A percentile compares a stretch with the other conserved stretches of the same genome.
phyloP scores from a whole-genome alignment of 2,888 invertebrate species.

The Cactoblastis cactorum region DNA sequence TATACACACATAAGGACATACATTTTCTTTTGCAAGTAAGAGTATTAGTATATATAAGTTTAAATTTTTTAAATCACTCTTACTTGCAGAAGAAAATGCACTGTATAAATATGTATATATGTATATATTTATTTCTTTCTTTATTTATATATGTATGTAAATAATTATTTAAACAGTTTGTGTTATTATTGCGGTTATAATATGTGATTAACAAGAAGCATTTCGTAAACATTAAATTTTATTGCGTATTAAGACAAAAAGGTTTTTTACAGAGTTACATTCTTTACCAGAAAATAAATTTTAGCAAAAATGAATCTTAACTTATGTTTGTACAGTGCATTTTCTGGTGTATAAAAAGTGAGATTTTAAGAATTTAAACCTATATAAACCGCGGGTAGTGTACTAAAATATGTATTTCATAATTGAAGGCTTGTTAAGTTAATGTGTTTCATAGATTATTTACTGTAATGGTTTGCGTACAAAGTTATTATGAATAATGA shows the following conservation, averaged over 20 bases:
- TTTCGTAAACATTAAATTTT: background rate
- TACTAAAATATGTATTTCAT: slow-evolving; percentile 1
- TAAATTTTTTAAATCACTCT: too few relatives aligned
- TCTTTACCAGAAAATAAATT: too few relatives aligned
- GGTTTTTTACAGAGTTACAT: background rate
- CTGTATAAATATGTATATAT: too few relatives aligned
- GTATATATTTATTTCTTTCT: too few relatives aligned
- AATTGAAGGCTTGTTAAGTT: slow-evolving; percentile 1
- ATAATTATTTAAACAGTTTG: too few relatives aligned
- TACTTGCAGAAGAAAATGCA: too few relatives aligned
- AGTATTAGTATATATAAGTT: too few relatives aligned
- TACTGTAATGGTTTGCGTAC: background rate
- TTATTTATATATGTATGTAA: too few relatives aligned
- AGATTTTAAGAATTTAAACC: background rate
- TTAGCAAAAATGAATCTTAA: background rate
- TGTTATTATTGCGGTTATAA: too few relatives aligned
- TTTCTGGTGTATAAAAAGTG: background rate
- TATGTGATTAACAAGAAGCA: background rate
- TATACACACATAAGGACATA: too few relatives aligned
- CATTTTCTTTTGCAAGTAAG: too few relatives aligned
- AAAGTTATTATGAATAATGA: background rate
- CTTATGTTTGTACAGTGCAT: background rate
- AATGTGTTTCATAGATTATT: background rate
- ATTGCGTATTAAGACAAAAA: background rate
- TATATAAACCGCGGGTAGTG: background rate